Conservation (phyloP, 2,113 vertebrate genomes). For the Nesoenas mayeri region DNA sequence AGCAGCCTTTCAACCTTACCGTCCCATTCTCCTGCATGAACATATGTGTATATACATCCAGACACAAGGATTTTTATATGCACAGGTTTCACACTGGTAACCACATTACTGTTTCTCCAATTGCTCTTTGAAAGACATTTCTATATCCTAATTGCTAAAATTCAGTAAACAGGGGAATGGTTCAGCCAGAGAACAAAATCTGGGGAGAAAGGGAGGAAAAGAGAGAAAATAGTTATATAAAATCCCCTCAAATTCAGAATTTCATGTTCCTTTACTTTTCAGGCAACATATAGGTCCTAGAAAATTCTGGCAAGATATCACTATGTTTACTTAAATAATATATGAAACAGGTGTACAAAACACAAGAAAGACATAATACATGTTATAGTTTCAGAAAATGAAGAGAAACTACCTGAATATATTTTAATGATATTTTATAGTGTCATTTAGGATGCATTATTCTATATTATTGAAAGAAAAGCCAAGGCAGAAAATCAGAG, state of each 20-base stretch:
- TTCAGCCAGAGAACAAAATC: neutral
- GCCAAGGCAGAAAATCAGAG: neutral
- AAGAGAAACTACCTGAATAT: neutral
- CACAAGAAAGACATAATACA: neutral
- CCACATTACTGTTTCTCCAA: neutral
- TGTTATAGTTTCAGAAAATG: neutral
- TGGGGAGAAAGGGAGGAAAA: rapidly evolving
- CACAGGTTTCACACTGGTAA: neutral
- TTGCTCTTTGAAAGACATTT: neutral
- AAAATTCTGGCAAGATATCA: neutral
- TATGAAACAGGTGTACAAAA: neutral
- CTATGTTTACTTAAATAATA: neutral
- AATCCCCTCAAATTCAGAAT: neutral
- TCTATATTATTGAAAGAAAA: neutral
- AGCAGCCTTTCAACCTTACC: neutral
- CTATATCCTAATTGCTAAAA: neutral
- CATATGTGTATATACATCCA: rapidly evolving
- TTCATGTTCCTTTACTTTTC: neutral
- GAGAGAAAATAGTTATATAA: neutral
- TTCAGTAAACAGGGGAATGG: neutral
- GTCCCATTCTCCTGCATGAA: neutral
- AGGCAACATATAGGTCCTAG: neutral
- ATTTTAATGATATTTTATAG: neutral
- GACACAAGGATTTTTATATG: neutral
- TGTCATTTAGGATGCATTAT: neutral